Evolutionary conservation across 2,888 invertebrate genomes (phyloP), one percentile per base, ranked within the genome.

Genomic region (Brachylomia viminalis): DNA sequence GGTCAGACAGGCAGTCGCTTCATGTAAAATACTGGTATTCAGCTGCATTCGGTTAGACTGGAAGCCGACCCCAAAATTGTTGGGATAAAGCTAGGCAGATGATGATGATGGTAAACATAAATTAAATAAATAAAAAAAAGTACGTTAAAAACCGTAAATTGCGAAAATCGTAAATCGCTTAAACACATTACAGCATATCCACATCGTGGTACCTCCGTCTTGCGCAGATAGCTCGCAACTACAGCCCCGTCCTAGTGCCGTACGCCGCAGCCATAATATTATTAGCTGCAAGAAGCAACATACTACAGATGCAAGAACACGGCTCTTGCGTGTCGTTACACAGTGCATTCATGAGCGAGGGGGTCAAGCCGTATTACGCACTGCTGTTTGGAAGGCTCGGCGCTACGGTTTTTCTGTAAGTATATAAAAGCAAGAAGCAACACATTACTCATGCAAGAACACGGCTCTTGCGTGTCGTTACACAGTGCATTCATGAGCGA

Each of bases 261-360:
- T 98, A 98, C 91, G 92, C 98, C 8, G 97, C 97, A 0, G 97
- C 97, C 3, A 97, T 98, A 52, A 87, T 98, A 0, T 91, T 98
- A 10, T 92, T 98, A 85, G 97, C 97, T 0, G 94, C 97, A 0
- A 95, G 97, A 61, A 92, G 89, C 54, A 94, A 89, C 56, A 82
- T 95, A 4, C 70, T 91, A 4, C 84, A 88, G 65, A 73, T 95
- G 13, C 88, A 85, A 23, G 83, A 92, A 3, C 77, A 87, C 2
- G 94, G 94, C 0, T 82, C 81, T 83, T 90, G 96, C 91, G 62
- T 97, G 92, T 93, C 97, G 91, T 68, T 97, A 72, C 97, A 97
- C 86, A 92, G 95, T 0, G 97, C 97, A 0, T 92, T 98, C 38
- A 96, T 97, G 87, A 97, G 96, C 69, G 97, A 97, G 65, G 87